Conservation (phyloP, 2,888 invertebrate genomes). For the Cryptus viduatorius region DNA sequence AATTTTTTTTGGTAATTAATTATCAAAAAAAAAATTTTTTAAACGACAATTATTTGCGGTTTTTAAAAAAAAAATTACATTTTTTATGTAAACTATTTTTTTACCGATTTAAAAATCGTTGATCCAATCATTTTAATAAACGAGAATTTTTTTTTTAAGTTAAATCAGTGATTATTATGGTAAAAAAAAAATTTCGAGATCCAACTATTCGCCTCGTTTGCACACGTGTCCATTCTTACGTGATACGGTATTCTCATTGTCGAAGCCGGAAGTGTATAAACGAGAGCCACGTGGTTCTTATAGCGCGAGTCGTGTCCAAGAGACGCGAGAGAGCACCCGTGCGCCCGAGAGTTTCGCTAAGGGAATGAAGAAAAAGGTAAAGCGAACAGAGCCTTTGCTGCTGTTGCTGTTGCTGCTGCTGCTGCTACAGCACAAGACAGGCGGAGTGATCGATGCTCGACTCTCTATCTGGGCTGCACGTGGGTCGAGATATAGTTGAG, state of each 20-base stretch:
- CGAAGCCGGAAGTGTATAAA: constrained; percentile 63
- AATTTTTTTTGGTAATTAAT: too few relatives aligned
- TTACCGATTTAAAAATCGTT: too few relatives aligned
- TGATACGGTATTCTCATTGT: constrained; percentile 57
- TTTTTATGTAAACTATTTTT: too few relatives aligned
- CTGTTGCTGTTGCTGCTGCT: constrained; percentile 12
- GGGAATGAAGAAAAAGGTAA: constrained; percentile 54
- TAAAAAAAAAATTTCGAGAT: not conserved
- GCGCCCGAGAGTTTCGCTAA: constrained; percentile 49
- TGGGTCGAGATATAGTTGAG: constrained; percentile 65
- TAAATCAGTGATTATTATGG: too few relatives aligned
- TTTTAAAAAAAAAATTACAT: too few relatives aligned
- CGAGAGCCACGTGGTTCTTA: constrained; percentile 61
- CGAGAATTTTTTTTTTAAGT: too few relatives aligned
- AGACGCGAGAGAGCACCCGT: constrained; percentile 4
- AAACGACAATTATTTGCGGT: too few relatives aligned
- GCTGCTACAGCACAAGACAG: constrained; percentile 39
- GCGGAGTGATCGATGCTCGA: constrained; percentile 67
- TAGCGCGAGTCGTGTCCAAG: constrained; percentile 31
- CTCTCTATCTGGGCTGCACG: constrained; percentile 68
- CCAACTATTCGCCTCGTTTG: constrained; percentile 36
- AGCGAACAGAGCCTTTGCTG: constrained; percentile 23
- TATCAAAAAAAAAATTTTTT: too few relatives aligned
- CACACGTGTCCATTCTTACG: constrained; percentile 55
- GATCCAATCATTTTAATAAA: too few relatives aligned